A percentile compares a stretch with the other conserved stretches of the same genome.
Conservation (phyloP, 2,888 invertebrate species). For the Brenthis daphne region DNA sequence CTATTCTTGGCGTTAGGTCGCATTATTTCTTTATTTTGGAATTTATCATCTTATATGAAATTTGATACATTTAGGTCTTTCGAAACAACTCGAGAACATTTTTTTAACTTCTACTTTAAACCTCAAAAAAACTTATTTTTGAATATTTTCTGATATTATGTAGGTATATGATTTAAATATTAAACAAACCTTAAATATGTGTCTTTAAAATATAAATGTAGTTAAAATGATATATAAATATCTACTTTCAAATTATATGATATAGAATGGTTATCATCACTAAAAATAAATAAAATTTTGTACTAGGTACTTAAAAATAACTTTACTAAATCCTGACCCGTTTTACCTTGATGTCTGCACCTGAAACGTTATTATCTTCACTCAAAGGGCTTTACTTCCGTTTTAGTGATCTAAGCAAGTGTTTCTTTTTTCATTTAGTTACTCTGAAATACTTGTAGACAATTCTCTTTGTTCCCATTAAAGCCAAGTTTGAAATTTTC, state of each 20-base stretch:
- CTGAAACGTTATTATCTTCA: slow-evolving; percentile 75
- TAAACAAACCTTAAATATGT: too few relatives aligned
- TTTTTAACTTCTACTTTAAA: too few relatives aligned
- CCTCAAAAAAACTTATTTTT: too few relatives aligned
- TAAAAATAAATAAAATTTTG: neutral
- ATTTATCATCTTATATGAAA: too few relatives aligned
- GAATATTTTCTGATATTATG: too few relatives aligned
- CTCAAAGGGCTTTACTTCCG: slow-evolving; percentile 73
- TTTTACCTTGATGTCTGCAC: slow-evolving; percentile 55
- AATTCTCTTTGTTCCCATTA: slow-evolving; percentile 10
- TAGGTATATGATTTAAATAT: too few relatives aligned
- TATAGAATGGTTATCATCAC: neutral
- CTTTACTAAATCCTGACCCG: slow-evolving; percentile 51
- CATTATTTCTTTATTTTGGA: too few relatives aligned
- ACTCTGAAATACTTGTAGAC: slow-evolving; percentile 42
- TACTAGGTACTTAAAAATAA: slow-evolving; percentile 46
- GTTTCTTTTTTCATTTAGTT: slow-evolving; percentile 61
- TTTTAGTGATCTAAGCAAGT: slow-evolving; percentile 64
- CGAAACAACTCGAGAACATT: too few relatives aligned
- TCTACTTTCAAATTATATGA: neutral
- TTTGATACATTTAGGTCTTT: too few relatives aligned
- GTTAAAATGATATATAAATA: too few relatives aligned
- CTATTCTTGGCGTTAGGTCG: too few relatives aligned
- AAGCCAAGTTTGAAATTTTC: neutral
- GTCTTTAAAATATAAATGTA: too few relatives aligned